Evolutionary conservation across 2,797 vertebrate genomes (phyloP).

Genomic region (Gymnoscopelus microlampas): DNA sequence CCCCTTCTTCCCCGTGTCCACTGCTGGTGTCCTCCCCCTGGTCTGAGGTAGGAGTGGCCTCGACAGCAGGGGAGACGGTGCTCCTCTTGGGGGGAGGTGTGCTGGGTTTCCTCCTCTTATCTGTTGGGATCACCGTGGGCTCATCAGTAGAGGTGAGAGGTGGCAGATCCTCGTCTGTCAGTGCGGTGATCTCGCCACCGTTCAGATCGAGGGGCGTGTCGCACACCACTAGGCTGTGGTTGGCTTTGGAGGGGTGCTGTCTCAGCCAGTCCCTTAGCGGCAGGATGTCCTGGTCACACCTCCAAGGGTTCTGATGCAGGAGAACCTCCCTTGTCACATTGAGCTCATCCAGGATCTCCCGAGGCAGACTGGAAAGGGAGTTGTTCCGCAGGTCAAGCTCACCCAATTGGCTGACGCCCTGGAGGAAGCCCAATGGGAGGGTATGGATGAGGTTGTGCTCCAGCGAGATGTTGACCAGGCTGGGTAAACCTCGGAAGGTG

Average conservation of each 20-base stretch:
- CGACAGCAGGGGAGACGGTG: slow-evolving; percentile 61
- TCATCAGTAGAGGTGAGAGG: slow-evolving; percentile 34
- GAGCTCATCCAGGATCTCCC: slow-evolving; percentile 81
- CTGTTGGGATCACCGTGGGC: slow-evolving; percentile 47
- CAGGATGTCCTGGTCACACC: slow-evolving; percentile 86
- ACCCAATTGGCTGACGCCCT: slow-evolving; percentile 70
- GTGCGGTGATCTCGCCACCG: slow-evolving; percentile 69
- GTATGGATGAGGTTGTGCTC: slow-evolving; percentile 86
- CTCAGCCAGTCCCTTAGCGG: slow-evolving; percentile 87
- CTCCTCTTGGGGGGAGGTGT: slow-evolving; percentile 53
- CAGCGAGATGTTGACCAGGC: slow-evolving; percentile 89
- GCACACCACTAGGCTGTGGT: slow-evolving; percentile 81
- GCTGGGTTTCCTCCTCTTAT: slow-evolving; percentile 50
- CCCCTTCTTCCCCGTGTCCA: slow-evolving; percentile 30
- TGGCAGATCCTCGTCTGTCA: slow-evolving; percentile 62
- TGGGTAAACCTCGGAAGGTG: slow-evolving; percentile 81
- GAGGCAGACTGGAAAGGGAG: slow-evolving; percentile 82
- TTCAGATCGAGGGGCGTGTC: slow-evolving; percentile 70
- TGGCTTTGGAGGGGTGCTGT: slow-evolving; percentile 76
- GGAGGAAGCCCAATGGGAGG: slow-evolving; percentile 82
- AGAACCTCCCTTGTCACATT: slow-evolving; percentile 75
- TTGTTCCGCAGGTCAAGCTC: slow-evolving; percentile 89
- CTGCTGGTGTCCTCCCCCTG: slow-evolving; percentile 35
- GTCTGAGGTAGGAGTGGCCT: slow-evolving; percentile 55
- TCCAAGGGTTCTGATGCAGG: slow-evolving; percentile 92